Evolutionary conservation across 1,140 invertebrate genomes (phyloP).

Genomic region (Scaptodrosophila lebanonensis): DNA sequence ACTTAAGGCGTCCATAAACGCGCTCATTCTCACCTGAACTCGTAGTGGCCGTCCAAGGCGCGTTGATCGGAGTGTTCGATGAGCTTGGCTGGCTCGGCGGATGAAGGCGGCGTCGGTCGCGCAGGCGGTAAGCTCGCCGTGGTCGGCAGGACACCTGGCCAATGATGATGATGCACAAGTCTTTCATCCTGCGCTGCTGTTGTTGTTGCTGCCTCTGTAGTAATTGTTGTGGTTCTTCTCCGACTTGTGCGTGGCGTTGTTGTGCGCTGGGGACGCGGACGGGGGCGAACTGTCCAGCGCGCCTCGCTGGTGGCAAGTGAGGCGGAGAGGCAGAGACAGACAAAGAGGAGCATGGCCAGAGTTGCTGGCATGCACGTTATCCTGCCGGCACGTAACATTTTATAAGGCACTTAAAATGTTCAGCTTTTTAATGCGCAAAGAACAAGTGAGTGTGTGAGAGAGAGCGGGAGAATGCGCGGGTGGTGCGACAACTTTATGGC

Average conservation of each 20-base stretch:
- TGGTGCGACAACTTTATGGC: conserved; percentile 5
- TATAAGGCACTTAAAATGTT: not conserved
- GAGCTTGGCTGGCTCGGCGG: not conserved
- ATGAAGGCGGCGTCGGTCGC: not conserved
- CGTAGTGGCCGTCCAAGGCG: conserved; percentile 46
- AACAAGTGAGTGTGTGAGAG: too few relatives aligned
- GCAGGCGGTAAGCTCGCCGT: too few relatives aligned
- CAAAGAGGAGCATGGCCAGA: not conserved
- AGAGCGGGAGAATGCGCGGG: too few relatives aligned
- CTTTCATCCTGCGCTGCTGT: too few relatives aligned
- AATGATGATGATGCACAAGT: conserved; percentile 44
- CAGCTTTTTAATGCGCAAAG: not conserved
- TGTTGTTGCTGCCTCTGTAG: conserved; percentile 14
- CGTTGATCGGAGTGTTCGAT: conserved; percentile 54
- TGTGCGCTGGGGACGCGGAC: conserved; percentile 31
- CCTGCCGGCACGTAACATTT: conserved; percentile 8
- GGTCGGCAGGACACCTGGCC: too few relatives aligned
- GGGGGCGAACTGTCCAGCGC: conserved; percentile 24
- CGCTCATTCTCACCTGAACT: conserved; percentile 53
- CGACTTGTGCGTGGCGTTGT: conserved; percentile 21
- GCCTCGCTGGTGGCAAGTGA: conserved; percentile 15
- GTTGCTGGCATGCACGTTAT: not conserved
- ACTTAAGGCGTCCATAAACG: too few relatives aligned
- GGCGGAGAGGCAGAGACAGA: not conserved
- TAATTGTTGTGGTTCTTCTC: conserved; percentile 2